Conservation (phyloP, 2,113 vertebrate species). For the Acanthisitta chloris region DNA sequence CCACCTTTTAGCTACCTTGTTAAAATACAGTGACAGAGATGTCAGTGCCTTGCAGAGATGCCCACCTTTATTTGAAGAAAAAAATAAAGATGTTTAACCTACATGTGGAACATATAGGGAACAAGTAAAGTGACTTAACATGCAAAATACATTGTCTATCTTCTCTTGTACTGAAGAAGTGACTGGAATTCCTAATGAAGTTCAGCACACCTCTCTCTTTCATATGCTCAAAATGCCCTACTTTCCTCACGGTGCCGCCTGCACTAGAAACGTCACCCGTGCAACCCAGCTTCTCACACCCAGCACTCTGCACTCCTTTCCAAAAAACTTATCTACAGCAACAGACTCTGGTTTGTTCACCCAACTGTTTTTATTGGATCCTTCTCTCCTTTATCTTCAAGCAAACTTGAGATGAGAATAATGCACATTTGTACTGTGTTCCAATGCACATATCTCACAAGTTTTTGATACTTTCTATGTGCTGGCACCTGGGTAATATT, state of each 20-base stretch:
- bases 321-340: background rate
- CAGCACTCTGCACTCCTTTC: background rate
- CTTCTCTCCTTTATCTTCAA: background rate
- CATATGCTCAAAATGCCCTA: slow-evolving; percentile 7
- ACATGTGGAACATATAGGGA: background rate
- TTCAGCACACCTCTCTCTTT: slow-evolving; percentile 23
- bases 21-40: slow-evolving; percentile 11
- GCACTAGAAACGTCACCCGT: background rate
- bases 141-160: slow-evolving; percentile 2
- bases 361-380: background rate
- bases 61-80: background rate
- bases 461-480: background rate
- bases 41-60: slow-evolving; percentile 4
- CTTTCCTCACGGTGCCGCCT: background rate
- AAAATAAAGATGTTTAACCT: slow-evolving; percentile 25
- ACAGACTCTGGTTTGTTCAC: background rate
- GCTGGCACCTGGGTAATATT: background rate
- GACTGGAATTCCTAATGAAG: slow-evolving; percentile 36
- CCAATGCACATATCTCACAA: background rate
- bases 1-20: background rate
- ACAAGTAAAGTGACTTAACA: slow-evolving; percentile 9
- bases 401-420: background rate
- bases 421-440: background rate
- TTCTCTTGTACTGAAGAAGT: background rate
- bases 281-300: background rate